phyloP scores from a whole-genome alignment of 2,113 vertebrate genomes.

The Apteryx mantelli region DNA sequence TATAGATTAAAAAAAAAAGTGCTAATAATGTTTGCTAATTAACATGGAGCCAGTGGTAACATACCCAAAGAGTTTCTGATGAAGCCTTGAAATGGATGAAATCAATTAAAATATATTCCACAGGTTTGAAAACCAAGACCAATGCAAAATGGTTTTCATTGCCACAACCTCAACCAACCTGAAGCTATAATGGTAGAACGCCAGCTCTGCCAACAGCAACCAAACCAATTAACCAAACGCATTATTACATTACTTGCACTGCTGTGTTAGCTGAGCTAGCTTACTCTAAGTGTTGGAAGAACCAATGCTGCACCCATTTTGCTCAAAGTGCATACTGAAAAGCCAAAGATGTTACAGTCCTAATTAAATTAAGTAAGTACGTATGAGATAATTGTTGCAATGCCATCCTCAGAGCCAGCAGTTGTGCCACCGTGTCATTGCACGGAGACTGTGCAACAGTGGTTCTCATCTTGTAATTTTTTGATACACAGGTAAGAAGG shows the following conservation, averaged over 20 bases:
- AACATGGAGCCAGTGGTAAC: background rate
- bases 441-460: background rate
- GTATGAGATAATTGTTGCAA: accelerated
- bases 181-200: background rate
- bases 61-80: background rate
- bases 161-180: background rate
- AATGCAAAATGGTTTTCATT: background rate
- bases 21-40: background rate
- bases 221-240: background rate
- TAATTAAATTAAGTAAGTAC: background rate
- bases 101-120: background rate
- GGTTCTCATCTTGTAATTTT: background rate
- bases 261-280: background rate
- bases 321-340: background rate
- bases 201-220: background rate
- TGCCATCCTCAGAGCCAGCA: background rate
- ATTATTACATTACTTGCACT: background rate
- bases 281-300: background rate
- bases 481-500: background rate
- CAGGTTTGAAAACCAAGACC: background rate
- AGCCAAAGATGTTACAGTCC: background rate
- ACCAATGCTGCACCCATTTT: background rate
- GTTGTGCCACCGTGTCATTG: background rate
- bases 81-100: background rate
- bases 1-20: background rate